Evolutionary conservation across 2,888 invertebrate species (phyloP).

Genomic region (Oscheius sp.): DNA sequence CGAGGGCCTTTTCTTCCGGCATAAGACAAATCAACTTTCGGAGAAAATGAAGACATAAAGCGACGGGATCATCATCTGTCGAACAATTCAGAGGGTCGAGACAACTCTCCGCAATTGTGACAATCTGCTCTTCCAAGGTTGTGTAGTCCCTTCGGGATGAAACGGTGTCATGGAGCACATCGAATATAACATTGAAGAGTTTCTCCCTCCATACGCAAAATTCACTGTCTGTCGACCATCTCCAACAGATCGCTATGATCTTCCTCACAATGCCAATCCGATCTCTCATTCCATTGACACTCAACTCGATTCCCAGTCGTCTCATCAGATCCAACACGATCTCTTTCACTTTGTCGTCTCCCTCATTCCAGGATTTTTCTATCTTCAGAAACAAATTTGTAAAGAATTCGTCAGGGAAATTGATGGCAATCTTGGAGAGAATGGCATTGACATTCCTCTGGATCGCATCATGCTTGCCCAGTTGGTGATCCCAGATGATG

Average conservation of each 20-base stretch:
- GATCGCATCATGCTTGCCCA: conserved; percentile 37
- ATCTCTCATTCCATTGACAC: background rate
- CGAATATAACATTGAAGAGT: background rate
- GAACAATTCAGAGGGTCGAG: background rate
- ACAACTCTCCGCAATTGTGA: background rate
- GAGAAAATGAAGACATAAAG: background rate
- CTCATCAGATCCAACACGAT: conserved; percentile 15
- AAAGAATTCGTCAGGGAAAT: conserved; percentile 4
- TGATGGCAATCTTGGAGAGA: conserved; percentile 5
- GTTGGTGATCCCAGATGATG: conserved; percentile 33
- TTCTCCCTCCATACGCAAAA: background rate
- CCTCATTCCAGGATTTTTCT: conserved; percentile 20
- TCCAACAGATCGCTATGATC: conserved; percentile 6
- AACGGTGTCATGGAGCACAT: background rate
- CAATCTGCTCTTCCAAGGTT: background rate
- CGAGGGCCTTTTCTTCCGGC: background rate
- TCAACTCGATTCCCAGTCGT: conserved; percentile 19
- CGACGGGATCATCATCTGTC: background rate
- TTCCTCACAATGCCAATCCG: background rate
- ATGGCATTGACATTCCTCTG: conserved; percentile 17
- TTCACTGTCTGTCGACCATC: background rate
- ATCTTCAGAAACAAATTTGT: conserved; percentile 5
- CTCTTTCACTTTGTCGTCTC: conserved; percentile 12
- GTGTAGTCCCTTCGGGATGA: background rate
- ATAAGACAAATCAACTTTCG: conserved; percentile 3